phyloP scores from a whole-genome alignment of 2,888 invertebrate genomes.

The Phortica okadai region DNA sequence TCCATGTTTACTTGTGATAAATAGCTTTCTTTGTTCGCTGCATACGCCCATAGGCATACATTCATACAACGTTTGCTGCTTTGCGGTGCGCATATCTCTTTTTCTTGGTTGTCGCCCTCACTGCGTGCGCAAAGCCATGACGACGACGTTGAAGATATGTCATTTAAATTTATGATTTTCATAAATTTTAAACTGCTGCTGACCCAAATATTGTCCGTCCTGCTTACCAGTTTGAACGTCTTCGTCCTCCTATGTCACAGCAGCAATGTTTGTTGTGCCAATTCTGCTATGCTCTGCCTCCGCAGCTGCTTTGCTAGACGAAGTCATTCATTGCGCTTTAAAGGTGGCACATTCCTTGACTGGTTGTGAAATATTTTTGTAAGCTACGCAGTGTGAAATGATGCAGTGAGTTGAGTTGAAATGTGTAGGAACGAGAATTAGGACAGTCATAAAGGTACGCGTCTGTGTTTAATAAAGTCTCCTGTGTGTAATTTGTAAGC shows the following conservation, averaged over 20 bases:
- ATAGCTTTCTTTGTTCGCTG: slow-evolving; percentile 46
- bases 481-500: slow-evolving; percentile 9
- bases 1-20: slow-evolving; percentile 53
- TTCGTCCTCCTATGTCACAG: not conserved
- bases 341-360: slow-evolving; percentile 2
- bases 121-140: not conserved
- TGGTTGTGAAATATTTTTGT: slow-evolving; percentile 3
- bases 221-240: not conserved
- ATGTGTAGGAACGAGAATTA: too few relatives aligned
- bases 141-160: slow-evolving; percentile 36
- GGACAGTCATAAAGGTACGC: not conserved
- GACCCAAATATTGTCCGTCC: slow-evolving; percentile 22
- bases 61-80: not conserved
- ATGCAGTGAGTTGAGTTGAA: too few relatives aligned
- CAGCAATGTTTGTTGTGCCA: slow-evolving; percentile 1
- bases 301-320: not conserved
- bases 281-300: not conserved
- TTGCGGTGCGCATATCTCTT: not conserved
- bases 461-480: slow-evolving; percentile 13
- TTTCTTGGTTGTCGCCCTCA: not conserved
- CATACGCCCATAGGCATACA: slow-evolving; percentile 48
- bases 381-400: not conserved
- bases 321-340: slow-evolving; percentile 17
- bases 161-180: slow-evolving; percentile 54
- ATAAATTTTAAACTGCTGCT: slow-evolving; percentile 45